These are phyloP conservation scores for Aleiodes alternator DNA, from an alignment of 2,888 invertebrate genomes.

Conservation along the genomic window DNA sequence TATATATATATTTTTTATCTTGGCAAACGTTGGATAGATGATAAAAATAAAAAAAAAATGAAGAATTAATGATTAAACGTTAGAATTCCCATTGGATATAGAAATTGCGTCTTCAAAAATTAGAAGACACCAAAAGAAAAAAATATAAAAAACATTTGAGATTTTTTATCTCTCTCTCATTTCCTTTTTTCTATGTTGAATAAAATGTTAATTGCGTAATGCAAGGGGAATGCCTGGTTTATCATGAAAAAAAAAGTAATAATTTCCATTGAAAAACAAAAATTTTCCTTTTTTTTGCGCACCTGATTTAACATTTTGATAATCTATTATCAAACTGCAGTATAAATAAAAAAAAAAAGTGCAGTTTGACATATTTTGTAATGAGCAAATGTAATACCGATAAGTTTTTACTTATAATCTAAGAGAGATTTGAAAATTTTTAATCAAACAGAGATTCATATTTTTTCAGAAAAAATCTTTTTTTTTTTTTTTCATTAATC, in stretches of 20 bases:
- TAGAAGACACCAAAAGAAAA: no score
- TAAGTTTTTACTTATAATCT: slow-evolving; percentile 20
- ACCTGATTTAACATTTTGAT: neutral
- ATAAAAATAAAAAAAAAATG: slow-evolving; percentile 39
- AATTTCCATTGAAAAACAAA: no score
- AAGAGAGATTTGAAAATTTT: neutral
- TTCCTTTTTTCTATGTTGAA: no score
- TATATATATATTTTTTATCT: slow-evolving; percentile 15
- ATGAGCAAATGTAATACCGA: slow-evolving; percentile 26
- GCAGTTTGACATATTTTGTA: neutral
- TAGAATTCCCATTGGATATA: no score
- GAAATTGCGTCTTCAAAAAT: no score
- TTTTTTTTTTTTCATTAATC: neutral
- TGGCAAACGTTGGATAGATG: slow-evolving; percentile 20
- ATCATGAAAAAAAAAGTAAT: no score
- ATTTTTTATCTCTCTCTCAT: no score
- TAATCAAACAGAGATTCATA: neutral
- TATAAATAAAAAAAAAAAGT: neutral
- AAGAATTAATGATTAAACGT: slow-evolving; percentile 7
- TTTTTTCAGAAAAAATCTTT: neutral
- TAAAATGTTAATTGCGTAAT: no score
- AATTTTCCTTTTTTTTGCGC: no score
- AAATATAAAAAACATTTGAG: no score
- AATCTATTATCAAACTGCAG: neutral
- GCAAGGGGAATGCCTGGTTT: no score